phyloP scores from a whole-genome alignment of 2,888 invertebrate species.

The Brachylomia viminalis region DNA sequence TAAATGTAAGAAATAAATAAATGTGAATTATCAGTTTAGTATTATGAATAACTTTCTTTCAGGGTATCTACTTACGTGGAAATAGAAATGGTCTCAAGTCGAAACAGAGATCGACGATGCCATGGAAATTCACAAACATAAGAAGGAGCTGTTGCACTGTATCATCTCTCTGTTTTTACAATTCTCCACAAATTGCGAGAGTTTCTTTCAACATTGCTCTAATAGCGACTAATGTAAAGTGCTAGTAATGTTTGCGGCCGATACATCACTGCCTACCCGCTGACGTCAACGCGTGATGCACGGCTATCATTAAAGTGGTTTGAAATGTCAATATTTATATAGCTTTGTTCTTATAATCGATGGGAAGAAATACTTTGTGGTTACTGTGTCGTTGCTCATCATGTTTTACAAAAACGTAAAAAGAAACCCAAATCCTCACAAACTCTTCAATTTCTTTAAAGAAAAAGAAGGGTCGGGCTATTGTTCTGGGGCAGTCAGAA shows the following conservation, averaged over 20 bases:
- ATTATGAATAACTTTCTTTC: not conserved
- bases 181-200: not conserved
- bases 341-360: not conserved
- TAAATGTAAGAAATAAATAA: not conserved
- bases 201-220: constrained; percentile 42
- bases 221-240: constrained; percentile 37
- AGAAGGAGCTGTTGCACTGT: constrained; percentile 5
- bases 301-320: constrained; percentile 13
- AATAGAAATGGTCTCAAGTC: not conserved
- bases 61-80: not conserved
- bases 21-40: not conserved
- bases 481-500: not conserved
- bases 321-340: constrained; percentile 34
- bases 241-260: constrained; percentile 20
- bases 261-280: constrained; percentile 32
- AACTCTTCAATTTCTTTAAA: not conserved
- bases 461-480: not conserved
- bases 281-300: constrained; percentile 42
- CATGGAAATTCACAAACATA: not conserved
- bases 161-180: constrained; percentile 24
- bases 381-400: not conserved
- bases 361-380: constrained; percentile 1
- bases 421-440: too few species aligned
- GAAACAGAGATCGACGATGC: not conserved
- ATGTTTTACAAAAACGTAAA: too few species aligned